Percentiles rank a stretch among this genome's conserved stretches.
phyloP scores from a whole-genome alignment of 2,113 vertebrate species.

The Oryzias curvinotus region DNA sequence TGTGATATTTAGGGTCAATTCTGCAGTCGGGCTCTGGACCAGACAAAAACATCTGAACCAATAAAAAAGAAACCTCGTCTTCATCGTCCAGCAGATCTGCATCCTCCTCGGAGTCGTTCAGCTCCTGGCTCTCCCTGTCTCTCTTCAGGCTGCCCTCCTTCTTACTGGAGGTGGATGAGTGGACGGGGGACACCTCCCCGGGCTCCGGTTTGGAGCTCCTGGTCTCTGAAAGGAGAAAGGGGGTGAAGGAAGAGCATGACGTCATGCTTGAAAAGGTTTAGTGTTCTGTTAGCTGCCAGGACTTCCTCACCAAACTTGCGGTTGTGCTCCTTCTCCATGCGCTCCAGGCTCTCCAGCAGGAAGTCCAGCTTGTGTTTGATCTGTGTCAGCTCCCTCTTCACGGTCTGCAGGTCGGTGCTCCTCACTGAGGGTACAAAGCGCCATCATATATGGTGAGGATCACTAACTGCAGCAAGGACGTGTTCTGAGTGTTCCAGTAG shows the following conservation, averaged over 20 bases:
- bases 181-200: constrained; percentile 76
- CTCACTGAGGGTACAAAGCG: constrained; percentile 73
- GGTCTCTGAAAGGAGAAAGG: constrained; percentile 57
- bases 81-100: constrained; percentile 85
- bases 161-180: constrained; percentile 62
- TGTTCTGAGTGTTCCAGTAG: too few species aligned
- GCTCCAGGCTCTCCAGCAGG: constrained; percentile 85
- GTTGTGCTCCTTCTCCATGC: constrained; percentile 86
- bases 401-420: constrained; percentile 85
- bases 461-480: too few species aligned
- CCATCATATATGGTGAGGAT: too few species aligned
- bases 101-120: constrained; percentile 82
- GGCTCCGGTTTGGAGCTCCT: constrained; percentile 79
- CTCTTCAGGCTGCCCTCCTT: constrained; percentile 75
- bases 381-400: constrained; percentile 88
- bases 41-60: too few species aligned
- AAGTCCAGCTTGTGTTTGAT: constrained; percentile 92
- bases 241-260: not conserved
- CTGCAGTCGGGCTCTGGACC: too few species aligned
- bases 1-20: too few species aligned
- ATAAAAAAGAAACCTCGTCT: constrained; percentile 65
- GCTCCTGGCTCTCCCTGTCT: constrained; percentile 67
- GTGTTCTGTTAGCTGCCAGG: not conserved
- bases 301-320: constrained; percentile 77
- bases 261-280: not conserved